Evolutionary conservation across 1,140 invertebrate genomes (phyloP).

Genomic region (Tetranychus urticae): DNA sequence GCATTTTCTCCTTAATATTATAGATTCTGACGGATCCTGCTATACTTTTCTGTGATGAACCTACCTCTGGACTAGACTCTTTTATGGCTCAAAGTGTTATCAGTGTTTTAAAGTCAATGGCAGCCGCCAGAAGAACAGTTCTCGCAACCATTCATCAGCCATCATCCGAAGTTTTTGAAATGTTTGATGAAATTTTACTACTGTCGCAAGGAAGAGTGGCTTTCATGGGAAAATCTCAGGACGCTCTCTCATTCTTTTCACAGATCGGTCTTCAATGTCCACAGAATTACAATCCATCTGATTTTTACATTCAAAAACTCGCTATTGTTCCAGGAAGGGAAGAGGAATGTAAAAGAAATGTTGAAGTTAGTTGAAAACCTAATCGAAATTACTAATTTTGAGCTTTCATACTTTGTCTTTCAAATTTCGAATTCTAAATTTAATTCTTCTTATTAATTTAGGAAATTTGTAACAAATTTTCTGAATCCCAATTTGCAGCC

Average conservation of each 20-base stretch:
- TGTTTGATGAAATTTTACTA: conserved; percentile 51
- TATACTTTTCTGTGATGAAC: conserved; percentile 62
- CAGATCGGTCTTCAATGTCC: conserved; percentile 34
- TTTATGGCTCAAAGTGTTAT: conserved; percentile 51
- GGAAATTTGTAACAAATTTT: conserved; percentile 25
- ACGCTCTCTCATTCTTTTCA: conserved; percentile 49
- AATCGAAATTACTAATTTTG: too few relatives aligned
- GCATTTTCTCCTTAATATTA: background rate
- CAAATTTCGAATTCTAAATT: background rate
- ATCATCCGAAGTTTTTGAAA: conserved; percentile 63
- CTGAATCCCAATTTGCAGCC: too few relatives aligned
- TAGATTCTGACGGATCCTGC: conserved; percentile 62
- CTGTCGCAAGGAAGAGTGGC: conserved; percentile 49
- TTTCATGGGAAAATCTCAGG: conserved; percentile 46
- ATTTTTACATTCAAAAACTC: conserved; percentile 24
- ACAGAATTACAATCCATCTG: background rate
- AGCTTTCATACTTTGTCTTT: too few relatives aligned
- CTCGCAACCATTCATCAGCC: conserved; percentile 64
- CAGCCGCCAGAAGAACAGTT: conserved; percentile 44
- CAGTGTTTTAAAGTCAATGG: conserved; percentile 42
- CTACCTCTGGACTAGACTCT: conserved; percentile 60
- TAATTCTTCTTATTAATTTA: background rate
- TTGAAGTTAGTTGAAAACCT: conserved; percentile 12
- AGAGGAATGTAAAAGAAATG: conserved; percentile 25
- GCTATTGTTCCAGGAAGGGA: conserved; percentile 57